These are phyloP conservation scores for Perca schrenkii DNA, from an alignment of 2,113 vertebrate species.

Conservation along the genomic window DNA sequence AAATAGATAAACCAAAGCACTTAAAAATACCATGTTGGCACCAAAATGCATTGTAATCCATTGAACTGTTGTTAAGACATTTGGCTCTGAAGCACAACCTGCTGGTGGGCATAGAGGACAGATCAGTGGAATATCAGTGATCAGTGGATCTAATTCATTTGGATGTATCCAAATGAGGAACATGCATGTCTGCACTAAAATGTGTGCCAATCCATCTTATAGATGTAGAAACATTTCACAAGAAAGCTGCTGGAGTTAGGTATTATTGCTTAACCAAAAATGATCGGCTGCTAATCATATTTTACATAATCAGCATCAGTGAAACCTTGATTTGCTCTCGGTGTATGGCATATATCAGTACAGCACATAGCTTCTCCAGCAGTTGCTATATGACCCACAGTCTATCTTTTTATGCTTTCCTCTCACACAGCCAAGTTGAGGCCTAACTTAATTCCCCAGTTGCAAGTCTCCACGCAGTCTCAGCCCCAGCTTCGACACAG, in stretches of 20 bases:
- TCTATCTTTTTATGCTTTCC: constrained; percentile 34
- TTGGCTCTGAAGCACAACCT: not conserved
- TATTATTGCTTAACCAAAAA: not conserved
- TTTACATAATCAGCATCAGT: not conserved
- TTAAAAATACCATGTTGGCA: not conserved
- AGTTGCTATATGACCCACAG: constrained; percentile 1
- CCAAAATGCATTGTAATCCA: not conserved
- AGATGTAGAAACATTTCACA: not conserved
- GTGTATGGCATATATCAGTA: not conserved
- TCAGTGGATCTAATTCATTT: not conserved
- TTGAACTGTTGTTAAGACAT: not conserved
- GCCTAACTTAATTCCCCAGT: constrained; percentile 60
- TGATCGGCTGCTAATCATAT: not conserved
- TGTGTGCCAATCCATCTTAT: not conserved
- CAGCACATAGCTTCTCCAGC: not conserved
- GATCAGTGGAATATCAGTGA: too few species aligned
- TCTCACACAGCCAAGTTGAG: constrained; percentile 25
- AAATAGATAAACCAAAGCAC: not conserved
- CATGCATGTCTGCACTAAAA: not conserved
- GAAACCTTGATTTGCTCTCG: not conserved
- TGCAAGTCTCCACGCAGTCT: constrained; percentile 31
- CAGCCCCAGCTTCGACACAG: constrained; percentile 35
- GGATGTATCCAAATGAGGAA: not conserved
- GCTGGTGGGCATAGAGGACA: not conserved
- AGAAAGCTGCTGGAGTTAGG: too few species aligned